Base-by-base conservation (phyloP, 2,113 vertebrate genomes). In the Ginglymostoma cirratum region DNA sequence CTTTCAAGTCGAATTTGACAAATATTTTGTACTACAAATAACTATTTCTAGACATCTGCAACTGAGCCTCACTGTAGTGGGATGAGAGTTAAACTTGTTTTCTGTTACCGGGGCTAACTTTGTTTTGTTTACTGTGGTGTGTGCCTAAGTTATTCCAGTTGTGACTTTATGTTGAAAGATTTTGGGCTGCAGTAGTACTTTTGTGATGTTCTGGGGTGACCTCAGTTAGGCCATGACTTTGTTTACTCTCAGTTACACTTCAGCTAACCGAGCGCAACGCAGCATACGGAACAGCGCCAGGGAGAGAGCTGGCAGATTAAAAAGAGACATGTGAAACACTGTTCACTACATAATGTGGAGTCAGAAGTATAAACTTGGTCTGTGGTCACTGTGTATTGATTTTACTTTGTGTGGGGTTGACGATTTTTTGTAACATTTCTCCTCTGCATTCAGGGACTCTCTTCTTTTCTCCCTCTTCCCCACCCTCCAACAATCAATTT, bases 211-310 rank as follows among this genome's bases (percentile, higher is more conserved):
- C 61, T 38, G 19, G 66, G 38, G 93, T 95, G 93, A 95, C 93
- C 93, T 95, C 70, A 66, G 66, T 72, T 38, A 72, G 67, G 42
- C 93, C 67, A 95, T 42, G 21, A 38, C 67, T 95, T 95, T 95
- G 67, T 95, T 95, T 95, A 95, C 93, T 48, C 93, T 72, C 93
- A 45, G 93, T 72, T 95, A 69, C 38, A 95, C 89, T 93, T 93
- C 89, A 93, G 61, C 89, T 42, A 67, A 42, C 89, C 23, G 89
- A 93, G 61, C 6, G n/a, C 61, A 93, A 45, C 61, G 38, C 61
- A 5, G 89, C 89, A 92, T 34, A 65, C 55, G 65, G 14, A 90
- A 6, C 87, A 66, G 89, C 89, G 19, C 30, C 89, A 93, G 87
- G 38, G 34, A 65, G 15, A 14, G 87, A 90, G 87, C 87, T 65